phyloP scores from a whole-genome alignment of 2,888 invertebrate species.

The Eledona agricola region DNA sequence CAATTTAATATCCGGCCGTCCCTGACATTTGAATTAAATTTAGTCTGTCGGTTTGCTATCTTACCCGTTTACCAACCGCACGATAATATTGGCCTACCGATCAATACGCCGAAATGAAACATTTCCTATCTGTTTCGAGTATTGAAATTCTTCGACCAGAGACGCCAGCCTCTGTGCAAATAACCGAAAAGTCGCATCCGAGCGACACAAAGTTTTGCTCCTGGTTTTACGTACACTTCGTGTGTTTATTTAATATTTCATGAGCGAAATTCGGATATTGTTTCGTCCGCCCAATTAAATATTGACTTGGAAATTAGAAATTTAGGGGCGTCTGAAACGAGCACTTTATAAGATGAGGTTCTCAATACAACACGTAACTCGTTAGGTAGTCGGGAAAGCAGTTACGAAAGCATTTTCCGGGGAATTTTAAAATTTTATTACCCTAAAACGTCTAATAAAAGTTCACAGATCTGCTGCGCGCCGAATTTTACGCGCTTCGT shows the following conservation, averaged over 20 bases:
- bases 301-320: conserved; percentile 37
- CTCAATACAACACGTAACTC: conserved; percentile 34
- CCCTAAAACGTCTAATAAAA: conserved; percentile 35
- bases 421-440: conserved; percentile 38
- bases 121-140: conserved; percentile 24
- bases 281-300: conserved; percentile 30
- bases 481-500: conserved; percentile 42
- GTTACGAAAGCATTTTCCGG: conserved; percentile 32
- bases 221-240: conserved; percentile 8
- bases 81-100: conserved; percentile 37
- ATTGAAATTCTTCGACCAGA: conserved; percentile 28
- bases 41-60: conserved; percentile 41
- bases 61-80: conserved; percentile 39
- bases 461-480: conserved; percentile 30
- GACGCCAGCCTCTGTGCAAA: conserved; percentile 3
- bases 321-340: conserved; percentile 29
- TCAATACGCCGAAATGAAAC: conserved; percentile 36
- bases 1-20: conserved; percentile 44
- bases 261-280: conserved; percentile 30
- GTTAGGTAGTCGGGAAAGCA: conserved; percentile 34
- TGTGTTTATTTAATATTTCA: conserved; percentile 28
- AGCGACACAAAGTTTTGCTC: conserved; percentile 6
- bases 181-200: conserved; percentile 7
- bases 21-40: conserved; percentile 51
- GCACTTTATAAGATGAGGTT: conserved; percentile 38